phyloP scores from a whole-genome alignment of 2,888 invertebrate genomes.

The Aproaerema taeniolella region DNA sequence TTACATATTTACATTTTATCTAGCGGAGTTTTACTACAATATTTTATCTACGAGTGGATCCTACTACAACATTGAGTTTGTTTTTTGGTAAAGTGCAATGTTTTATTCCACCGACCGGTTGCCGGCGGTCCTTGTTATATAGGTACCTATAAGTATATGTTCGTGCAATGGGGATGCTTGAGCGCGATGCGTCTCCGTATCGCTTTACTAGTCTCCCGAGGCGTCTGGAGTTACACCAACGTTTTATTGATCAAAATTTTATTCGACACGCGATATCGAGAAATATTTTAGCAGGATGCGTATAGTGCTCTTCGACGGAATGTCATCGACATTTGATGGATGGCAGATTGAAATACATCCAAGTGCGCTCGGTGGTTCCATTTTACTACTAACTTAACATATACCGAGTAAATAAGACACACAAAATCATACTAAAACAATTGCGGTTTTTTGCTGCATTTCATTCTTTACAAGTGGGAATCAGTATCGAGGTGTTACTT shows the following conservation, averaged over 20 bases:
- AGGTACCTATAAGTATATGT: conserved; percentile 46
- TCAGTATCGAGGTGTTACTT: too few relatives aligned
- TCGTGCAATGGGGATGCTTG: conserved; percentile 60
- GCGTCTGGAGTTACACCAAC: conserved; percentile 36
- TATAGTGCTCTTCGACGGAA: conserved; percentile 16
- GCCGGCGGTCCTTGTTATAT: conserved; percentile 70
- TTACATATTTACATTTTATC: conserved; percentile 77
- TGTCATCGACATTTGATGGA: conserved; percentile 14
- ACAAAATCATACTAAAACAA: too few relatives aligned
- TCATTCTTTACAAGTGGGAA: too few relatives aligned
- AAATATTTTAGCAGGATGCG: conserved; percentile 24
- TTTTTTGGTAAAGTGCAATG: conserved; percentile 74
- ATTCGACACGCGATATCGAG: conserved; percentile 24
- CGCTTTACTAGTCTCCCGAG: conserved; percentile 35
- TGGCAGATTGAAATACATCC: conserved; percentile 18
- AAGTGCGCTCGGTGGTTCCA: too few relatives aligned
- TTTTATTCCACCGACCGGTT: conserved; percentile 75
- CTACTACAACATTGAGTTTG: conserved; percentile 78
- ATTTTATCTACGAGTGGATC: conserved; percentile 75
- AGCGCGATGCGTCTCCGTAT: conserved; percentile 39
- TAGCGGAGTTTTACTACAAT: conserved; percentile 74
- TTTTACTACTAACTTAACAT: too few relatives aligned
- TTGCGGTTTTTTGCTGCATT: too few relatives aligned
- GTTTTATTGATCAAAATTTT: conserved; percentile 25
- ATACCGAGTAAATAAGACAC: too few relatives aligned